These are phyloP conservation scores for Drosophila subpulchrella DNA, from an alignment of 1,140 invertebrate species.

Conservation along the genomic window DNA sequence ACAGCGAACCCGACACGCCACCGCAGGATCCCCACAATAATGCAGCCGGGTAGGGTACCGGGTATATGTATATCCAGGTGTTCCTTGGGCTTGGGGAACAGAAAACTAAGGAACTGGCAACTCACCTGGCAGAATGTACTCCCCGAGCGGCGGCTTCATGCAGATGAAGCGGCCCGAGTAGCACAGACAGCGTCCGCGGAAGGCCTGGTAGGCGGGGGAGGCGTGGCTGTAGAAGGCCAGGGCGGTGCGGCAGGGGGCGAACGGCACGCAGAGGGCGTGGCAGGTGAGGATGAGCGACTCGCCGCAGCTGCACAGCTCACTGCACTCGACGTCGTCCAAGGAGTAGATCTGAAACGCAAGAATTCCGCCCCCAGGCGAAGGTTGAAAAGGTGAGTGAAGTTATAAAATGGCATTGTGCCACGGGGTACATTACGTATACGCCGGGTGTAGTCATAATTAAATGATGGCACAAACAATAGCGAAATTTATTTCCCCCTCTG, in stretches of 20 bases:
- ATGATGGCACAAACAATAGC: slow-evolving; percentile 39
- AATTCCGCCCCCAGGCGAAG: slow-evolving; percentile 2
- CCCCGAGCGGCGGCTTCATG: slow-evolving; percentile 93
- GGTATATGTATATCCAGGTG: background rate
- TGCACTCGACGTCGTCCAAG: slow-evolving; percentile 93
- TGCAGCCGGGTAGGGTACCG: background rate
- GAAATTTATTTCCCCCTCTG: slow-evolving; percentile 26
- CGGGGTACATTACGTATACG: slow-evolving; percentile 61
- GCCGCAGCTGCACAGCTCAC: slow-evolving; percentile 92
- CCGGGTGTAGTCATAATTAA: slow-evolving; percentile 46
- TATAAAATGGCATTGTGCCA: slow-evolving; percentile 30
- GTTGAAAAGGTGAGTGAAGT: background rate
- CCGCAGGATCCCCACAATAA: slow-evolving; percentile 26
- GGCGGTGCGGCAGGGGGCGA: slow-evolving; percentile 92
- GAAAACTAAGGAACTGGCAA: slow-evolving; percentile 7
- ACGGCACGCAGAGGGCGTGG: slow-evolving; percentile 93
- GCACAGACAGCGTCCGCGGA: slow-evolving; percentile 94
- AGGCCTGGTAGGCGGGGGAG: slow-evolving; percentile 94
- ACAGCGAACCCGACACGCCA: slow-evolving; percentile 44
- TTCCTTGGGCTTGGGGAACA: background rate
- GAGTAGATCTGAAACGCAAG: slow-evolving; percentile 89
- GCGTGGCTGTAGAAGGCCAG: slow-evolving; percentile 95
- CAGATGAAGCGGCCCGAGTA: slow-evolving; percentile 96
- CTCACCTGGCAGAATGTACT: slow-evolving; percentile 84
- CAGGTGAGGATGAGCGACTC: slow-evolving; percentile 91